These are phyloP conservation scores for Acromyrmex heyeri DNA, from an alignment of 1,140 invertebrate species.

Conservation along the genomic window DNA sequence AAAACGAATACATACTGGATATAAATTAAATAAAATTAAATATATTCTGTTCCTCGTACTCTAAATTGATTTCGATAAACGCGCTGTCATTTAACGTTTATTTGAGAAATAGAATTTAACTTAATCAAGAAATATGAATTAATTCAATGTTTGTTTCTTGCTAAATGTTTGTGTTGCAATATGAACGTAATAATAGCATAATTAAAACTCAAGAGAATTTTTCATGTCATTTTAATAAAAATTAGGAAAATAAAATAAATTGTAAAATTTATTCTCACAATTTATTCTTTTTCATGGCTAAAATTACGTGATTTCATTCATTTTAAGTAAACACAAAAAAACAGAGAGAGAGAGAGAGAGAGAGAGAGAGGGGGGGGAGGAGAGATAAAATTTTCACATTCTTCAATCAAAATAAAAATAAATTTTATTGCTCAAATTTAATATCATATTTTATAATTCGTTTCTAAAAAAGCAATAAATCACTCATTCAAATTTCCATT, in stretches of 20 bases:
- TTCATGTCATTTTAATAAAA: background rate
- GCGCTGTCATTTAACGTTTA: background rate
- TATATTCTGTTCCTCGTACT: background rate
- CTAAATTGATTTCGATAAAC: background rate
- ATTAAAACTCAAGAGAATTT: background rate
- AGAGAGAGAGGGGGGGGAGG: no score
- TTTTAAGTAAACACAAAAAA: background rate
- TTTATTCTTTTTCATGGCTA: background rate
- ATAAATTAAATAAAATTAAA: background rate
- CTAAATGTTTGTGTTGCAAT: background rate
- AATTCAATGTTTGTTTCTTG: background rate
- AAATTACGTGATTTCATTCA: background rate
- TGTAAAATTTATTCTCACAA: no score
- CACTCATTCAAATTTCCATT: background rate
- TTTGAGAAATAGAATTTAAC: conserved; percentile 6
- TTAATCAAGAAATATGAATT: background rate
- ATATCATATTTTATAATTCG: background rate
- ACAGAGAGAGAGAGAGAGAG: no score
- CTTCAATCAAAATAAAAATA: background rate
- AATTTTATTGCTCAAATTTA: background rate
- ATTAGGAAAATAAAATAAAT: background rate
- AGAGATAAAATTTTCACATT: conserved; percentile 1
- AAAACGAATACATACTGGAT: background rate
- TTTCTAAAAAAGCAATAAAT: background rate
- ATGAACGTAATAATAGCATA: background rate